Evolutionary conservation across 23 tunicate genomes (phyloP), one percentile per base, ranked within the genome.

Genomic region (Halocynthia aurantium): DNA sequence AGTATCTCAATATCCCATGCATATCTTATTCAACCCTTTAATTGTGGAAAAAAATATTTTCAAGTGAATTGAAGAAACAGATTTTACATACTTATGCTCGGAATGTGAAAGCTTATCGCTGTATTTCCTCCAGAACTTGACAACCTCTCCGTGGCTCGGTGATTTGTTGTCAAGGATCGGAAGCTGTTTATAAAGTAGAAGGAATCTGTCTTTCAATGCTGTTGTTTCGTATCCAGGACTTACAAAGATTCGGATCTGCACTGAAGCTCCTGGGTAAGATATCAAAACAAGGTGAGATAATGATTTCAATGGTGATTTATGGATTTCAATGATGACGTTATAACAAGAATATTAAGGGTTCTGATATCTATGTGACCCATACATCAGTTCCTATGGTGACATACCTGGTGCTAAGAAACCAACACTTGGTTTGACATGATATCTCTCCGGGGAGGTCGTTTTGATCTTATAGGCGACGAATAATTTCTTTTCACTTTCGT

Each of bases 361-460:
- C 44, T 31, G 44, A 31, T 31, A 0, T 31, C 44, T 31, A 31
- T 31, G 44, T n/a, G 44, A 31, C 44, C 44, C 44, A 31, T 0
- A 4, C 44, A 31, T 31, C 44, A 31, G 1, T 31, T 31, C 1
- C 44, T 31, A 31, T 31, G 4, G 1, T 4, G 44, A 12, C 86
- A 12, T 69, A 89, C 96, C 96, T 67, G 88, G 67, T 8, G 53
- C 53, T 6, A 89, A 50, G 54, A 72, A 51, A 1, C 96, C 96
- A 60, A 71, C 66, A 74, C 96, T 89, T 0, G 96, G 96, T 70
- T 84, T 84, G 56, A 89, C 96, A 67, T 89, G 88, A 76, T 89
- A 89, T 51, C 87, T 64, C 55, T 84, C 88, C 7, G 96, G 96
- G 0, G 85, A 89, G 18, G 82, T 89, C 12, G 96, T 89, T 69